Percentiles rank a stretch among this genome's conserved stretches.
phyloP scores from a whole-genome alignment of 2,113 vertebrate species.

The Todiramphus chloris region DNA sequence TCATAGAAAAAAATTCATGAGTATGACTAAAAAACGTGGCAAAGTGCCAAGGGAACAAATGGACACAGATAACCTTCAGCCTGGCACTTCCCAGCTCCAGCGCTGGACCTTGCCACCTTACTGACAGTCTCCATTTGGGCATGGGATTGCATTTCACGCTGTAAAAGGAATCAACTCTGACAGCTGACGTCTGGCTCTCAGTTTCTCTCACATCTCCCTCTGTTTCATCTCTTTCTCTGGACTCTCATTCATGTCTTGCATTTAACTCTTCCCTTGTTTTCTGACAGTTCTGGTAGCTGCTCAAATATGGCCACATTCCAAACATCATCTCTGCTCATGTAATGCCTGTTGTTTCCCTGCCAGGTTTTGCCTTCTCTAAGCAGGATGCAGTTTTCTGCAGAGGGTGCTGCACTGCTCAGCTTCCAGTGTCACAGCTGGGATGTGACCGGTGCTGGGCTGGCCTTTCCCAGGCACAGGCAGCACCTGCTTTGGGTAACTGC shows the following conservation, averaged over 20 bases:
- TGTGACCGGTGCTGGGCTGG: accelerated
- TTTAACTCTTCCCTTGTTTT: background rate
- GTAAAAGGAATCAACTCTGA: background rate
- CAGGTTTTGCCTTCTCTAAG: background rate
- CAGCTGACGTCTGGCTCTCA: background rate
- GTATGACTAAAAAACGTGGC: background rate
- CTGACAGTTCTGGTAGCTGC: background rate
- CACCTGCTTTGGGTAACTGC: background rate
- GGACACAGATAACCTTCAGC: accelerated
- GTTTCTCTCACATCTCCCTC: background rate
- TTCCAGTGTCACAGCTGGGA: background rate
- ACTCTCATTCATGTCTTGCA: background rate
- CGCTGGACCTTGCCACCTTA: accelerated
- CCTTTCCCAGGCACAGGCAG: background rate
- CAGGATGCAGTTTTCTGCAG: background rate
- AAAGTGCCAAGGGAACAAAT: background rate
- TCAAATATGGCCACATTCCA: background rate
- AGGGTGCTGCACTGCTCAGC: background rate
- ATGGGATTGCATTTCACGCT: background rate
- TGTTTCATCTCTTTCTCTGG: background rate
- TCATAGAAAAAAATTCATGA: background rate
- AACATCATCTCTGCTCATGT: background rate
- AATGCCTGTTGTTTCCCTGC: background rate
- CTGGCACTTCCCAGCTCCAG: background rate
- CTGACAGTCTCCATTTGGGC: background rate